Conservation (phyloP, 2,888 invertebrate species). For the Drosophila pseudotalamancana region DNA sequence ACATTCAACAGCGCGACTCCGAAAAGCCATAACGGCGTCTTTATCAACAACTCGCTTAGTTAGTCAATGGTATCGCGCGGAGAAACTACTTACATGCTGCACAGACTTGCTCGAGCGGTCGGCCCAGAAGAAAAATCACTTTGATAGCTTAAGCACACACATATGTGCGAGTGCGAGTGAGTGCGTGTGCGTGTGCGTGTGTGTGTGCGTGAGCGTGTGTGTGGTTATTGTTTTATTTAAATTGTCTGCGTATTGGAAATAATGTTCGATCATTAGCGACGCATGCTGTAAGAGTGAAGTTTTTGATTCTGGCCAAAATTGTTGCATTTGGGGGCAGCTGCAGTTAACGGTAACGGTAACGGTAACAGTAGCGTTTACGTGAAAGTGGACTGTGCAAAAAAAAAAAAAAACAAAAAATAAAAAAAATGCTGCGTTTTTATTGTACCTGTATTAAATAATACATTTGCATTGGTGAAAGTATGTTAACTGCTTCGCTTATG, state of each 20-base stretch:
- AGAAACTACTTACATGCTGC: conserved; percentile 57
- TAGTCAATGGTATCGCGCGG: conserved; percentile 59
- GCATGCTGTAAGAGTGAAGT: conserved; percentile 20
- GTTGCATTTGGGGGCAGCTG: conserved; percentile 1
- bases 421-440: conserved; percentile 47
- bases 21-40: conserved; percentile 48
- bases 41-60: conserved; percentile 61
- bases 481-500: conserved; percentile 64
- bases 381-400: conserved; percentile 47
- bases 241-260: conserved; percentile 15
- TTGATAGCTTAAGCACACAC: conserved; percentile 8
- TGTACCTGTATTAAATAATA: conserved; percentile 65
- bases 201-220: background rate
- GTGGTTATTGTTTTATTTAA: conserved; percentile 16
- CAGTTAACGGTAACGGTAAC: conserved; percentile 28
- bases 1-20: conserved; percentile 32
- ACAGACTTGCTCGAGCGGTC: conserved; percentile 21
- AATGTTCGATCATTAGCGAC: conserved; percentile 16
- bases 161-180: background rate
- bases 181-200: background rate
- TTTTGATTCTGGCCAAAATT: conserved; percentile 27
- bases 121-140: conserved; percentile 19
- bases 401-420: background rate
- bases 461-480: conserved; percentile 74
- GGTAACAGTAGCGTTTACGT: conserved; percentile 51